Base-by-base conservation (phyloP, 2,797 vertebrate genomes). In the Gouania willdenowi region DNA sequence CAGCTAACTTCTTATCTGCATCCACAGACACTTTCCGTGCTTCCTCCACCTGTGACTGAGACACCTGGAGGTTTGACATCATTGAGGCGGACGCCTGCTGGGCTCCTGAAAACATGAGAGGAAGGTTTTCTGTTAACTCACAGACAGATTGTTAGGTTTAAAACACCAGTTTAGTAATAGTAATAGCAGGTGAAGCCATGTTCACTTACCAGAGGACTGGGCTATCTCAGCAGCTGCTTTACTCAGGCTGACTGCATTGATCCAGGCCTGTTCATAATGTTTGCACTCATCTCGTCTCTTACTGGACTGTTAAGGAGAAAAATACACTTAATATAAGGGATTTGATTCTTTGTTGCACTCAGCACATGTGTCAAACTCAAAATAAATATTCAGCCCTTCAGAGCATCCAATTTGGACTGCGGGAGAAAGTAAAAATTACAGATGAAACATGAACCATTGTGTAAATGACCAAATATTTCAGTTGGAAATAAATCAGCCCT, bases 161-260 rank as follows among this genome's bases (percentile, higher is more conserved):
- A n/a, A n/a, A n/a, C n/a, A n/a, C n/a, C n/a, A n/a, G n/a, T n/a
- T n/a, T n/a, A n/a, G n/a, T n/a, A n/a, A n/a, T n/a, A n/a, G n/a
- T n/a, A n/a, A 23, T 15, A 3, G 13, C 8, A 11, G 11, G 10
- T 10, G n/a, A 10, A 10, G 7, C 2, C 2, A 12, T 1, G 14
- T 29, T 7, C 6, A 36, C 83, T 55, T 63, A 94, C 96, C 96
- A 41, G 93, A 87, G 1, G 82, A 86, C 47, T 90, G 90, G 0
- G 95, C 95, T 5, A 92, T 91, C 67, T 96, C 92, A 3, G 92
- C 92, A 9, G 93, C 92, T 88, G 95, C 82, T 75, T 95, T 92
- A 3, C 92, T 95, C 9, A 98, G 81, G 41, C 80, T 80, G 10
- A 97, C 58, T 0, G 93, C 93, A 1, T 87, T 90, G 74, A 88